A percentile compares a stretch with the other conserved stretches of the same genome.
Conservation (phyloP, 2,113 vertebrate species). For the Rattus norvegicus region GRCr8 NC_086020.1:232582501-232583000, state of each 20-base stretch:
- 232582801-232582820: not conserved
- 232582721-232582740: constrained; percentile 10
- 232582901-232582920: not conserved
- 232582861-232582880: not conserved
- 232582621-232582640: constrained; percentile 25
- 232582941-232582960: not conserved
- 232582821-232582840: not conserved
- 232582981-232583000: not conserved
- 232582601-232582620: not conserved
- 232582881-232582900: not conserved
- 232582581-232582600: not conserved
- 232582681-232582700: not conserved
- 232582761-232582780: not conserved
- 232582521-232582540: not conserved
- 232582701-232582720: not conserved
- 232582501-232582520: not conserved
- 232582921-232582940: not conserved
- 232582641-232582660: constrained; percentile 22
- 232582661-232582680: constrained; percentile 55
- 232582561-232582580: not conserved
- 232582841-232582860: not conserved
- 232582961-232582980: not conserved
- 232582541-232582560: not conserved
- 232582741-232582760: not conserved
- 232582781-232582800: not conserved